Base-by-base conservation (phyloP, 2,797 vertebrate species). In the Diglossa cyanea region DNA sequence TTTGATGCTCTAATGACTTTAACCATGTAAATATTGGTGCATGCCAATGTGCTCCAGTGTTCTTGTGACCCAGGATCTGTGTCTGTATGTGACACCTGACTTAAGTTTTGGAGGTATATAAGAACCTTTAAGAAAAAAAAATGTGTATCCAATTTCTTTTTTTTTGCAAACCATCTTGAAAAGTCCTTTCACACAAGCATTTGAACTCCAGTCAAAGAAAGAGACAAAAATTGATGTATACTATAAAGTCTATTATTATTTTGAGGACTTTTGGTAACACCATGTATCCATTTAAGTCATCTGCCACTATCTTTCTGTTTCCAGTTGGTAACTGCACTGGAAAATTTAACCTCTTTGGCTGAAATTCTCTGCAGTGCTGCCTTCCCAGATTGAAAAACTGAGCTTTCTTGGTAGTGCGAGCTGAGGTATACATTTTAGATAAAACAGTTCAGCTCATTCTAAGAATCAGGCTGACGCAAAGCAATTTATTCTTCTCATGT, bases 171-270 rank as follows among this genome's bases (percentile, higher is more conserved):
- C 6, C 23, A 16, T 17, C n/a, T 71, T 11, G 35, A 87, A 82
- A 89, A 76, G 28, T 58, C 24, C 30, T 48, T 71, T 37, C 1
- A 3, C 26, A 53, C 6, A 42, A 88, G 24, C 21, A 45, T 55
- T 88, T 81, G 48, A 90, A 91, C 90, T 39, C 14, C 40, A 75
- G 17, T 47, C 30, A 57, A 88, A 80, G 11, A 19, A 88, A 61
- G 39, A 61, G 25, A 81, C 50, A 68, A 92, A 95, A 94, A 24
- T 0, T 3, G 0, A 39, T 57, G 35, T 31, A 40, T n/a, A 25
- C 39, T 85, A 21, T 39, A 1, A 78, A 86, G 14, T 11, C 54
- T 61, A 11, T 31, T 88, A 37, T 53, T 65, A 61, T 75, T 93
- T 86, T 68, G 54, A 86, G 48, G n/a, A 71, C 17, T 63, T 86